Conservation (phyloP, 2,113 vertebrate genomes). For the Macquaria australasica region DNA sequence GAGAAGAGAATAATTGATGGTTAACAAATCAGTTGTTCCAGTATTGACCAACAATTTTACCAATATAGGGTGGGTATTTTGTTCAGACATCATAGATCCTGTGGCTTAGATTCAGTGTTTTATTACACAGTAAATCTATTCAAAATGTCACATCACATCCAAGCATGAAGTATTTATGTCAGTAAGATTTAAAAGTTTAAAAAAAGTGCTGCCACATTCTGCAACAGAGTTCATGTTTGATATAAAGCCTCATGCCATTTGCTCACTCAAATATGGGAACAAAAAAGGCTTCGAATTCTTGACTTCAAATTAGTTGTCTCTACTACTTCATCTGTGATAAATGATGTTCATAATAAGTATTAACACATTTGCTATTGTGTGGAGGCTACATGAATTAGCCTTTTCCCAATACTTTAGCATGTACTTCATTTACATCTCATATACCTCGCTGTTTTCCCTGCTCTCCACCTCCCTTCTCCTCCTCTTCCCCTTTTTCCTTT, state of each 20-base stretch:
- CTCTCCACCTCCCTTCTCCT: constrained; percentile 22
- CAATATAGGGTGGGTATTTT: background rate
- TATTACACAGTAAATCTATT: constrained; percentile 29
- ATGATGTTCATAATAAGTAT: background rate
- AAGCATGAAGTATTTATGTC: constrained; percentile 19
- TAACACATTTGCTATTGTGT: background rate
- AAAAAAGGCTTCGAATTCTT: background rate
- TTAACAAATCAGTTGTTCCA: constrained; percentile 8
- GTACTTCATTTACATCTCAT: background rate
- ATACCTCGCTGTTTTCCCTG: constrained; percentile 12
- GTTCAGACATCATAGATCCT: background rate
- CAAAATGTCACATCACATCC: constrained; percentile 2
- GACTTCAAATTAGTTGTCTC: background rate
- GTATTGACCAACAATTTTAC: constrained; percentile 3
- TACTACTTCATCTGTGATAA: background rate
- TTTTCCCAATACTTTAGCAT: background rate
- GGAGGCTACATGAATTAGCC: background rate
- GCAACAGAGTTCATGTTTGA: background rate
- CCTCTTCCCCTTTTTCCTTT: constrained; percentile 38
- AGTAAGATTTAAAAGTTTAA: constrained; percentile 6
- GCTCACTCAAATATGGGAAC: background rate
- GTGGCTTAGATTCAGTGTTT: constrained; percentile 4
- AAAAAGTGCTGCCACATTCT: constrained; percentile 6
- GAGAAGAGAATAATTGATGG: background rate
- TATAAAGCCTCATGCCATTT: constrained; percentile 17